Evolutionary conservation across 2,113 vertebrate genomes (phyloP).

Genomic region (Scartelaos histophorus): DNA sequence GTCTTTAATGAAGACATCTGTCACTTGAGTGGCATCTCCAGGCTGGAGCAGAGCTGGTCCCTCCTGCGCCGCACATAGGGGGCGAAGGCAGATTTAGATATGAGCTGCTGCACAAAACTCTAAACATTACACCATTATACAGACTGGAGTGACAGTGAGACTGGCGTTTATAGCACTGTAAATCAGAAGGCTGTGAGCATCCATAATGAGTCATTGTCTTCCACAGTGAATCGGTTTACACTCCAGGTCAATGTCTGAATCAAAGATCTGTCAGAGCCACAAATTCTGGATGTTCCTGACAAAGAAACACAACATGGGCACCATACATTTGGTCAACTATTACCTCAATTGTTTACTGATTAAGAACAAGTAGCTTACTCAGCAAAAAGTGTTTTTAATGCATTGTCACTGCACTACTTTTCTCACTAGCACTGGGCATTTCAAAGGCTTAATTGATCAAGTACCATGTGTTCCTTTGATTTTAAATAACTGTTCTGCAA

Average conservation of each 20-base stretch:
- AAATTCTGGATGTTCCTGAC: constrained; percentile 14
- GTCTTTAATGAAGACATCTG: constrained; percentile 66
- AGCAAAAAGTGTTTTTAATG: no score
- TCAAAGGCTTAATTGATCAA: no score
- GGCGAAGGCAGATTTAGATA: constrained; percentile 26
- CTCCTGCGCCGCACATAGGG: constrained; percentile 20
- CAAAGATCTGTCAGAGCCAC: constrained; percentile 38
- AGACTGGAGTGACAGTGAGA: not conserved
- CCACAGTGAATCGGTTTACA: constrained; percentile 31
- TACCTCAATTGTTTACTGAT: constrained; percentile 5
- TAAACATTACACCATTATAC: not conserved
- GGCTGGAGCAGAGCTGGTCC: constrained; percentile 16
- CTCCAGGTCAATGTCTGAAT: constrained; percentile 39
- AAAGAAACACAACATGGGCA: constrained; percentile 39
- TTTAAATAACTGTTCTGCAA: no score
- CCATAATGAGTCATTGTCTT: constrained; percentile 33
- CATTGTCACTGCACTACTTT: not conserved
- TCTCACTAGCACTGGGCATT: no score
- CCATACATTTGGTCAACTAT: constrained; percentile 12
- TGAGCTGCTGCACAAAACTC: constrained; percentile 7
- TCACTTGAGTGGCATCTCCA: constrained; percentile 51
- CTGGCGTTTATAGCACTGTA: constrained; percentile 9
- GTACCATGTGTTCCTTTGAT: no score
- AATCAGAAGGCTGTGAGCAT: constrained; percentile 29
- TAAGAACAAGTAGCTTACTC: not conserved